Conservation (phyloP, 1,140 invertebrate species). For the Papilio helenus region DNA sequence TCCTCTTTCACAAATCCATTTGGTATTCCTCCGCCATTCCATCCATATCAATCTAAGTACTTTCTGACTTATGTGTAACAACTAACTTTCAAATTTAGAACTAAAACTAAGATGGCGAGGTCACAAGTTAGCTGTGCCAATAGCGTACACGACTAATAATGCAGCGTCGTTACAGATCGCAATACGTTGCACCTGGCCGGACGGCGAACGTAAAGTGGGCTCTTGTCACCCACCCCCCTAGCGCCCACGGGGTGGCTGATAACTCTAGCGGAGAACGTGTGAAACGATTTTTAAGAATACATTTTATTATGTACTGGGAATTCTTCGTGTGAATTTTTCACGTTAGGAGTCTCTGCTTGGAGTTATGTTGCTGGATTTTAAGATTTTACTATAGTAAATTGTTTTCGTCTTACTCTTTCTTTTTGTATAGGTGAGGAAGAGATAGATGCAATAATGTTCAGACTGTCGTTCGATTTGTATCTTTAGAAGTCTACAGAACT, state of each 20-base stretch:
- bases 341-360: constrained; percentile 28
- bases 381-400: constrained; percentile 30
- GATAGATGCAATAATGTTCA: not conserved
- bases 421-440: not conserved
- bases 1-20: too few species aligned
- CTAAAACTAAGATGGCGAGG: constrained; percentile 47
- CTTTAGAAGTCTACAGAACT: too few species aligned
- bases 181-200: constrained; percentile 44
- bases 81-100: constrained; percentile 30
- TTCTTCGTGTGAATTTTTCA: constrained; percentile 48
- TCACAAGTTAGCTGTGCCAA: constrained; percentile 39
- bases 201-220: constrained; percentile 30
- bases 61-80: not conserved
- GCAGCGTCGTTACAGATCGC: constrained; percentile 38
- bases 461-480: not conserved
- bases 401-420: not conserved
- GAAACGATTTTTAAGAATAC: constrained; percentile 64
- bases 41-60: too few species aligned
- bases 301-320: constrained; percentile 40
- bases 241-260: constrained; percentile 38
- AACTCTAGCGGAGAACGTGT: constrained; percentile 49
- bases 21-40: too few species aligned
- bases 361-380: constrained; percentile 33
- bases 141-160: constrained; percentile 39
- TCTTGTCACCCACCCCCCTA: constrained; percentile 39